Evolutionary conservation across 2,797 vertebrate species (phyloP).

Genomic region (Sparus aurata): DNA sequence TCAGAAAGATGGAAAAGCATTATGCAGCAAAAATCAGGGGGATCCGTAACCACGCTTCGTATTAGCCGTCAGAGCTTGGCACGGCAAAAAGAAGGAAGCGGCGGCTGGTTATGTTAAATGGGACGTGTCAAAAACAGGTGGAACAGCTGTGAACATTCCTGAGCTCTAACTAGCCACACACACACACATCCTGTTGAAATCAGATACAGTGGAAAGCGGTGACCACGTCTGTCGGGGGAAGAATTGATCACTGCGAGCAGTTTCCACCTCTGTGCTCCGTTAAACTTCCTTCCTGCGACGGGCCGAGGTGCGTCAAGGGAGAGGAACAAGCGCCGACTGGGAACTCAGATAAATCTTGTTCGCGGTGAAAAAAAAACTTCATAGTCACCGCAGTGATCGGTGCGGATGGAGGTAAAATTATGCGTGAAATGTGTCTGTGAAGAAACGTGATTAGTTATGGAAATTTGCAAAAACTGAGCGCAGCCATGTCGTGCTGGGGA

Average conservation of each 20-base stretch:
- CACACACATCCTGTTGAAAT: background rate
- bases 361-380: background rate
- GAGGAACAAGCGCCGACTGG: constrained; percentile 13
- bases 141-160: constrained; percentile 15
- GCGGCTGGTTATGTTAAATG: constrained; percentile 21
- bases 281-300: constrained; percentile 47
- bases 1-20: background rate
- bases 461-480: constrained; percentile 26
- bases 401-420: constrained; percentile 15
- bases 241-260: too few species aligned
- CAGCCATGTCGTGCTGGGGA: constrained; percentile 10
- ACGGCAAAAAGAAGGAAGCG: background rate
- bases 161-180: background rate
- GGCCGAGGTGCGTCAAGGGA: constrained; percentile 19
- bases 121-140: constrained; percentile 39
- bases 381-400: background rate
- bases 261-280: background rate
- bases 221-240: too few species aligned
- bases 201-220: too few species aligned
- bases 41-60: constrained; percentile 22
- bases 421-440: constrained; percentile 15
- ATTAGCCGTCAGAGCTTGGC: background rate
- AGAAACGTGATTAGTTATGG: constrained; percentile 26
- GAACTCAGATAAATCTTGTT: constrained; percentile 2
- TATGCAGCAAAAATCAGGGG: constrained; percentile 8